Evolutionary conservation across 2,888 invertebrate species (phyloP).

Genomic region (Nephrotoma guestfalica): DNA sequence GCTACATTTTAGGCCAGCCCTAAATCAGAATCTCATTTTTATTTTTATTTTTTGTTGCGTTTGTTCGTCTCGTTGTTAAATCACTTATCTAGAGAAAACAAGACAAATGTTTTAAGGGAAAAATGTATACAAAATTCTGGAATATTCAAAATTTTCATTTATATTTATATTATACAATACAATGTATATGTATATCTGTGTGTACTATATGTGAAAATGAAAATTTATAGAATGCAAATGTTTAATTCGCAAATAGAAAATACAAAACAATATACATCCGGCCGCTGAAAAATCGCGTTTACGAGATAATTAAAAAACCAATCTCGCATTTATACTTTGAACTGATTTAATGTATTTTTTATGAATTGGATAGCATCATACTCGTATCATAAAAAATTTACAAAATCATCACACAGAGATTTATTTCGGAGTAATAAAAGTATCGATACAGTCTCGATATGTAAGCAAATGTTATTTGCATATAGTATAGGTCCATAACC

Average conservation of each 20-base stretch:
- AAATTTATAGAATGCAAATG: too few relatives aligned
- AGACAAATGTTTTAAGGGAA: background rate
- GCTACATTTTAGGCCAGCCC: background rate
- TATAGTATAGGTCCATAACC: background rate
- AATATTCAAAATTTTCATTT: background rate
- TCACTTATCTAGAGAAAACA: background rate
- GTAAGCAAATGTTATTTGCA: background rate
- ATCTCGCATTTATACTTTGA: too few relatives aligned
- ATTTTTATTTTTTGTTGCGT: background rate
- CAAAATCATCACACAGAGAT: too few relatives aligned
- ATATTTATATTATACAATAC: background rate
- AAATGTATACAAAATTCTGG: background rate
- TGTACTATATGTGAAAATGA: too few relatives aligned
- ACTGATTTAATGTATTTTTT: too few relatives aligned
- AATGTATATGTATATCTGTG: background rate
- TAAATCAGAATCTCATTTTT: background rate
- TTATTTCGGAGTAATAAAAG: too few relatives aligned
- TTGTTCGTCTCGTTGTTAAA: background rate
- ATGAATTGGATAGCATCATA: too few relatives aligned
- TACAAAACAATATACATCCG: too few relatives aligned
- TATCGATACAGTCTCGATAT: background rate
- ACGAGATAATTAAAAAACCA: too few relatives aligned
- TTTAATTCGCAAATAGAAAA: background rate
- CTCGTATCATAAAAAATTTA: too few relatives aligned
- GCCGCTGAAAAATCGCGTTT: too few relatives aligned